Conservation (phyloP, 1,140 invertebrate genomes). For the Spodoptera frugiperda region DNA sequence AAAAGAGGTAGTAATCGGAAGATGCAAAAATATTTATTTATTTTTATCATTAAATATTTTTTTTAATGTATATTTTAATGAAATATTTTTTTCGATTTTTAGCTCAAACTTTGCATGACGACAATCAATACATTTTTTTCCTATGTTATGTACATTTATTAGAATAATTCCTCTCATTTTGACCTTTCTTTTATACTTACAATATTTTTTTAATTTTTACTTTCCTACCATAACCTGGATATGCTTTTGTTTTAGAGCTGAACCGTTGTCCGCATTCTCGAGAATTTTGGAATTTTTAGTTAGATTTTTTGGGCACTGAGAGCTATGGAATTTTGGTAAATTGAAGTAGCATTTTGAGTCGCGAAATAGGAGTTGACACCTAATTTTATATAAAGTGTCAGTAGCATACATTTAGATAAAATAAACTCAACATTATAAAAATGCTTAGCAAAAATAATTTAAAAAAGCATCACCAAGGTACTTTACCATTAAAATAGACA, state of each 20-base stretch:
- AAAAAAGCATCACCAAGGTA: slow-evolving; percentile 57
- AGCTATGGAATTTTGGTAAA: background rate
- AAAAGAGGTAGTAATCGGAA: slow-evolving; percentile 71
- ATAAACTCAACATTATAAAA: slow-evolving; percentile 55
- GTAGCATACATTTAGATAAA: slow-evolving; percentile 36
- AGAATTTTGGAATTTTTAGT: background rate
- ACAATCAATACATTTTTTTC: slow-evolving; percentile 51
- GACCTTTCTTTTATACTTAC: slow-evolving; percentile 83
- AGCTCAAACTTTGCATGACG: slow-evolving; percentile 65
- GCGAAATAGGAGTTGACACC: slow-evolving; percentile 5
- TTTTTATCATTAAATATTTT: slow-evolving; percentile 25
- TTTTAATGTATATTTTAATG: slow-evolving; percentile 53
- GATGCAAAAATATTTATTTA: slow-evolving; percentile 51
- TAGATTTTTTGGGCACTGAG: background rate
- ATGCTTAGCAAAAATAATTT: slow-evolving; percentile 81
- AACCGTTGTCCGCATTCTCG: slow-evolving; percentile 16
- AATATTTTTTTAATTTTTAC: slow-evolving; percentile 65
- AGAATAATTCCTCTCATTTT: slow-evolving; percentile 83
- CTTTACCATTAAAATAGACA: slow-evolving; percentile 25
- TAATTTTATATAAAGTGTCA: slow-evolving; percentile 48
- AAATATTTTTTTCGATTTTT: slow-evolving; percentile 44
- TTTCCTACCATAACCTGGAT: slow-evolving; percentile 71
- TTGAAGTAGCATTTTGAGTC: background rate
- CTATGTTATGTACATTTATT: slow-evolving; percentile 78
- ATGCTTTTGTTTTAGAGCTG: slow-evolving; percentile 61